Conservation (phyloP, 2,113 vertebrate genomes). For the Oenanthe melanoleuca region DNA sequence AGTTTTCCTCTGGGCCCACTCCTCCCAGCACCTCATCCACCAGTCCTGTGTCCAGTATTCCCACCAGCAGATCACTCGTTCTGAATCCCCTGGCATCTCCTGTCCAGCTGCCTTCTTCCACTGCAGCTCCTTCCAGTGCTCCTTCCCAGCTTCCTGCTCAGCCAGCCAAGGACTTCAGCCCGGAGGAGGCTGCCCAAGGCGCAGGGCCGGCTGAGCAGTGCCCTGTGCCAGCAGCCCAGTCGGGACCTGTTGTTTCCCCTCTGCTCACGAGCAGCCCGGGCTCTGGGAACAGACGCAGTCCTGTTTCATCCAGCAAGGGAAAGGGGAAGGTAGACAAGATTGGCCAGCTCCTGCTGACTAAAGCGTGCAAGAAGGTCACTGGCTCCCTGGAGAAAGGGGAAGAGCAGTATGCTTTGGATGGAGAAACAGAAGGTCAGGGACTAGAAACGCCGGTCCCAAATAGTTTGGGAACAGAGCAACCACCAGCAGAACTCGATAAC, state of each 20-base stretch:
- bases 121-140: slow-evolving; percentile 65
- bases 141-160: slow-evolving; percentile 64
- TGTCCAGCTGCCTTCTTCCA: slow-evolving; percentile 78
- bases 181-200: slow-evolving; percentile 71
- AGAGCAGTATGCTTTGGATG: slow-evolving; percentile 77
- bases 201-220: slow-evolving; percentile 67
- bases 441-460: slow-evolving; percentile 52
- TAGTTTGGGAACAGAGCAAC: slow-evolving; percentile 69
- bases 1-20: slow-evolving; percentile 80
- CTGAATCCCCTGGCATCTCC: slow-evolving; percentile 77
- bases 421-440: slow-evolving; percentile 72
- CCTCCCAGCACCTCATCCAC: slow-evolving; percentile 71
- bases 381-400: slow-evolving; percentile 79
- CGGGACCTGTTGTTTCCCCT: slow-evolving; percentile 79
- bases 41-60: slow-evolving; percentile 68
- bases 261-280: slow-evolving; percentile 86
- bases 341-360: slow-evolving; percentile 78
- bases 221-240: slow-evolving; percentile 73
- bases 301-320: slow-evolving; percentile 80
- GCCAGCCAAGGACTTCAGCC: slow-evolving; percentile 78
- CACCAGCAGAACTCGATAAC: slow-evolving; percentile 69
- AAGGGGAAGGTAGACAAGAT: slow-evolving; percentile 84
- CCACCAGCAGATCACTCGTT: slow-evolving; percentile 75
- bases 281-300: slow-evolving; percentile 80
- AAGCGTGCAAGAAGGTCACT: slow-evolving; percentile 77